phyloP scores from a whole-genome alignment of 2,888 invertebrate genomes.

The Caenorhabditis wallacei region DNA sequence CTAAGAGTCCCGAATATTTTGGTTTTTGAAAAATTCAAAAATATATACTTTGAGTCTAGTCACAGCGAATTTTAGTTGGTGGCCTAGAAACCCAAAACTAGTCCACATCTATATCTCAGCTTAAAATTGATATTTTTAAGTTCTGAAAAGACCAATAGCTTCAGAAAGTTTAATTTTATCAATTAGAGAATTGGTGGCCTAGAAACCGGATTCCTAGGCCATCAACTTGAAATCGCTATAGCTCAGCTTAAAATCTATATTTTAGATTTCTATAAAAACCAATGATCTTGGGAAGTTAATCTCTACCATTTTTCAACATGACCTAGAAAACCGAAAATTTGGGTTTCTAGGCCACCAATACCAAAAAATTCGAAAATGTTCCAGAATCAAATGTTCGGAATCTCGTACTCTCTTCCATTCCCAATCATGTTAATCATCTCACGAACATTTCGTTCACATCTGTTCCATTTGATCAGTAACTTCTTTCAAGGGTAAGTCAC shows the following conservation, averaged over 20 bases:
- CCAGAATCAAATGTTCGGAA: slow-evolving; percentile 67
- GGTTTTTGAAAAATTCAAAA: neutral
- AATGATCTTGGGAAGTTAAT: neutral
- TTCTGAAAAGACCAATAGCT: no score
- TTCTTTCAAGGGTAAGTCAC: slow-evolving; percentile 62
- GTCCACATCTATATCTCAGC: neutral
- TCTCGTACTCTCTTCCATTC: slow-evolving; percentile 70
- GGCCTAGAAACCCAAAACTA: slow-evolving; percentile 7
- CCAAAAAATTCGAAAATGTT: neutral
- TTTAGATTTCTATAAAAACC: neutral
- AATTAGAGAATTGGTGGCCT: neutral
- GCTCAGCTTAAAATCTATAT: neutral
- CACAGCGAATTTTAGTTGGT: neutral
- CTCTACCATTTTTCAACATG: neutral
- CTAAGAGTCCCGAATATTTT: neutral
- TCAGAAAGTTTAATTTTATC: no score
- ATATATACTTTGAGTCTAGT: neutral
- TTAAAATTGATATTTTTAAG: no score
- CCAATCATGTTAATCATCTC: slow-evolving; percentile 69
- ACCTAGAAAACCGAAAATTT: neutral
- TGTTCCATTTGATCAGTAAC: slow-evolving; percentile 71
- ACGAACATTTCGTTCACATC: slow-evolving; percentile 69
- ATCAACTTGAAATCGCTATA: neutral
- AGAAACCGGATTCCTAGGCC: slow-evolving; percentile 15
- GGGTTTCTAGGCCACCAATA: neutral